Evolutionary conservation across 37 sponge, comb jelly and placozoan species (phyloP).

Genomic region (Sycon ciliatum): DNA sequence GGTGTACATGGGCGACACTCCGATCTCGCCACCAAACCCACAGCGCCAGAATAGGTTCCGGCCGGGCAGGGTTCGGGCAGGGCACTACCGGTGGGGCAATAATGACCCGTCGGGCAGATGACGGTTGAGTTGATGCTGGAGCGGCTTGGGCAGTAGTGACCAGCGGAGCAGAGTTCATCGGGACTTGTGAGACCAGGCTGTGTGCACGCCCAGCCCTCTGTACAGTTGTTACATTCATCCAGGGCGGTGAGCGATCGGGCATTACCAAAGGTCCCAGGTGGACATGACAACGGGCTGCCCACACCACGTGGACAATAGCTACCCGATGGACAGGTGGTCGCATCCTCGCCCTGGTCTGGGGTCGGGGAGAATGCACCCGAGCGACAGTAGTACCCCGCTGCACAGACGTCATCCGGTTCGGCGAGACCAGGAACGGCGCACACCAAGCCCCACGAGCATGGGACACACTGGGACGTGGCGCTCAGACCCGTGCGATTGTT

Average conservation of each 20-base stretch:
- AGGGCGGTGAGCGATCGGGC: background rate
- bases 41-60: background rate
- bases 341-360: slow-evolving; percentile 23
- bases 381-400: slow-evolving; percentile 17
- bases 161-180: slow-evolving; percentile 2
- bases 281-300: slow-evolving; percentile 21
- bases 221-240: slow-evolving; percentile 28
- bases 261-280: slow-evolving; percentile 36
- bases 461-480: background rate
- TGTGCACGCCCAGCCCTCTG: slow-evolving; percentile 19
- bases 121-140: background rate
- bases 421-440: background rate
- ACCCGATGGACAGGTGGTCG: slow-evolving; percentile 27
- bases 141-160: slow-evolving; percentile 23
- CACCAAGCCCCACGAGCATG: background rate
- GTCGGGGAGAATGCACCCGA: background rate
- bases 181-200: slow-evolving; percentile 12
- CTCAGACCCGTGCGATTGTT: background rate
- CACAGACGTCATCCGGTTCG: slow-evolving; percentile 14
- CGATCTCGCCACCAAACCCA: background rate
- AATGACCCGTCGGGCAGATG: slow-evolving; percentile 14
- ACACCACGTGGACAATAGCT: slow-evolving; percentile 26
- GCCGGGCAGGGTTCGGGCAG: slow-evolving; percentile 2
- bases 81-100: slow-evolving; percentile 6
- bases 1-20: slow-evolving; percentile 21